A percentile compares a stretch with the other conserved stretches of the same genome.
Conservation (phyloP, 2,888 invertebrate species). For the Xestia c-nigrum region DNA sequence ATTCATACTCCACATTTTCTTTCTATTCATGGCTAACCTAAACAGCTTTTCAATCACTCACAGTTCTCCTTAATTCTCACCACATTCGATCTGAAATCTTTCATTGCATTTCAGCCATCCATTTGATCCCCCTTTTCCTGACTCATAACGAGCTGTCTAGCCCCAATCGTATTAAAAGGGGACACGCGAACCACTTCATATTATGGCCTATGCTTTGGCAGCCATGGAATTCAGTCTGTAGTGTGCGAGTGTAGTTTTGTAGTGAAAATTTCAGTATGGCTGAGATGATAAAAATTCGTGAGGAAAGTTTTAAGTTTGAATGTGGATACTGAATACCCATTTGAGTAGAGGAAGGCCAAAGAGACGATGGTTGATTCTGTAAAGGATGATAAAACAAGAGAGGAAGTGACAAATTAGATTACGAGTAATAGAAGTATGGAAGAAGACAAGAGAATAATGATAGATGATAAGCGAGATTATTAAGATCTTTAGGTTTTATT, state of each 20-base stretch:
- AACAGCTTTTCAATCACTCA: background rate
- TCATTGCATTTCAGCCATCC: conserved; percentile 19
- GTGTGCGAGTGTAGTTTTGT: background rate
- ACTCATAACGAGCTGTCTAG: conserved; percentile 41
- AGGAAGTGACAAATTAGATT: no score
- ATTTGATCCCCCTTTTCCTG: conserved; percentile 20
- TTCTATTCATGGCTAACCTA: background rate
- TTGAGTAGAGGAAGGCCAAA: no score
- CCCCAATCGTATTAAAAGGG: conserved; percentile 10
- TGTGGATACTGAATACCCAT: no score
- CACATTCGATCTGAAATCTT: conserved; percentile 19
- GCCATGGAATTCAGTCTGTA: conserved; percentile 20
- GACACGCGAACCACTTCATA: conserved; percentile 45
- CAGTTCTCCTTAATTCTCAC: background rate
- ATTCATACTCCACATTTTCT: background rate
- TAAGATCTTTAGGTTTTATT: background rate
- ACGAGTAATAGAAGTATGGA: no score
- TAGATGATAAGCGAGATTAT: background rate
- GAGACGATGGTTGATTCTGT: no score
- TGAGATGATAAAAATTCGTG: background rate
- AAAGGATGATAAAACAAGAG: no score
- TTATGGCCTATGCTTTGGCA: background rate
- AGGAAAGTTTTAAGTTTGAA: no score
- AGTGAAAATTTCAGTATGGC: conserved; percentile 9
- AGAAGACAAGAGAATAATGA: no score